Evolutionary conservation across 1,140 invertebrate species (phyloP).

Genomic region (Diorhabda elongata): DNA sequence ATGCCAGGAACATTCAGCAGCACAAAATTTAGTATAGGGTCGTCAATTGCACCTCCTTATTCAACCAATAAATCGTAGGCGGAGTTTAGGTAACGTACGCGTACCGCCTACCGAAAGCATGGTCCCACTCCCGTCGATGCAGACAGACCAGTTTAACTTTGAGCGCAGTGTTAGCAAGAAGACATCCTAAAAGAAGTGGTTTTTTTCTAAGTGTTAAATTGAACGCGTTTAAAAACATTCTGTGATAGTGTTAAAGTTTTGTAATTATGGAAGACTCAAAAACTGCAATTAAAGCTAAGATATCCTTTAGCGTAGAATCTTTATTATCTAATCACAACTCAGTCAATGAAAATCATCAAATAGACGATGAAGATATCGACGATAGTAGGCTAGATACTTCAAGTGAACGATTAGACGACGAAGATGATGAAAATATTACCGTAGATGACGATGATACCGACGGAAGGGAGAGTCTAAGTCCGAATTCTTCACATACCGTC

Average conservation of each 20-base stretch:
- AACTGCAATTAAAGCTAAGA: constrained; percentile 44
- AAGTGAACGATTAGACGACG: constrained; percentile 36
- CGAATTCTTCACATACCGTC: constrained; percentile 39
- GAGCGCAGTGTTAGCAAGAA: constrained; percentile 20
- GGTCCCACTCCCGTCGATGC: constrained; percentile 28
- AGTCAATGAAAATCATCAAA: constrained; percentile 18
- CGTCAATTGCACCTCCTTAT: constrained; percentile 37
- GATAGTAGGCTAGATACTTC: constrained; percentile 32
- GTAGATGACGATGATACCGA: constrained; percentile 42
- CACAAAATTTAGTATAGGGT: constrained; percentile 32
- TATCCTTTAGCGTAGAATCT: constrained; percentile 47
- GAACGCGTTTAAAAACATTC: background rate
- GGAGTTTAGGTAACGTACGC: constrained; percentile 19
- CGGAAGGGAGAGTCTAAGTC: constrained; percentile 42
- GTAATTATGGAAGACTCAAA: constrained; percentile 41
- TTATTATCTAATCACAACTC: constrained; percentile 31
- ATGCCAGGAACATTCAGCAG: constrained; percentile 33
- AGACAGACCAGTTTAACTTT: constrained; percentile 30
- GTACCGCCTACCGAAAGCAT: constrained; percentile 27
- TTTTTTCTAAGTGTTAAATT: constrained; percentile 8
- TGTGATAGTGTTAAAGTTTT: constrained; percentile 12
- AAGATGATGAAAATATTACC: constrained; percentile 43
- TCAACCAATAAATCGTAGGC: constrained; percentile 37
- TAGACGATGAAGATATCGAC: constrained; percentile 28
- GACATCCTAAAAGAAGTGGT: constrained; percentile 27